Conservation (phyloP, 2,113 vertebrate species). For the Chloebia gouldiae region DNA sequence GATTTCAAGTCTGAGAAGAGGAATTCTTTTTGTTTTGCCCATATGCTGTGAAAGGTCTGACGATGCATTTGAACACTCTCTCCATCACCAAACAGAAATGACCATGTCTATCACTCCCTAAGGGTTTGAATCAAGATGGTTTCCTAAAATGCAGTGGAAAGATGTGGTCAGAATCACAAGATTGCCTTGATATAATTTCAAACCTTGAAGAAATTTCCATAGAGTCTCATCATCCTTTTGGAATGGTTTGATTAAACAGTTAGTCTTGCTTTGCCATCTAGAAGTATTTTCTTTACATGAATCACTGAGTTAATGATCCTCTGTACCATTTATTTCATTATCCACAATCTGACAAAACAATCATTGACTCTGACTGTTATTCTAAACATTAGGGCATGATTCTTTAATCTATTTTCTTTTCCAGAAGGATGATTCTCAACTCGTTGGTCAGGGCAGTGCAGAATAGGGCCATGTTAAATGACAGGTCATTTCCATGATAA, state of each 20-base stretch:
- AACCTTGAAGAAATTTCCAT: neutral
- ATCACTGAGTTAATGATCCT: neutral
- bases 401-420: neutral
- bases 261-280: neutral
- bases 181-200: neutral
- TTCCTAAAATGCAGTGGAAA: neutral
- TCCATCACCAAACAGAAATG: neutral
- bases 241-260: neutral
- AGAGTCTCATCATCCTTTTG: neutral
- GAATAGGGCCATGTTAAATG: neutral
- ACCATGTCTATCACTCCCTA: neutral
- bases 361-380: neutral
- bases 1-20: neutral
- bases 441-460: neutral
- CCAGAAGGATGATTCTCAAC: neutral
- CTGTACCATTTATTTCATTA: neutral
- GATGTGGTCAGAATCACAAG: neutral
- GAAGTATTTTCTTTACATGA: neutral
- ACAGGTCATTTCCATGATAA: constrained; percentile 26
- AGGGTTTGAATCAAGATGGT: neutral
- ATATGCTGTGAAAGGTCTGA: neutral
- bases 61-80: neutral
- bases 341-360: neutral
- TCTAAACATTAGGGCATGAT: neutral
- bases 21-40: neutral